Evolutionary conservation across 30 jellyfish, hydroid and myxozoan species (phyloP), one percentile per base, ranked within the genome.

Genomic region (Mastigias papua): DNA sequence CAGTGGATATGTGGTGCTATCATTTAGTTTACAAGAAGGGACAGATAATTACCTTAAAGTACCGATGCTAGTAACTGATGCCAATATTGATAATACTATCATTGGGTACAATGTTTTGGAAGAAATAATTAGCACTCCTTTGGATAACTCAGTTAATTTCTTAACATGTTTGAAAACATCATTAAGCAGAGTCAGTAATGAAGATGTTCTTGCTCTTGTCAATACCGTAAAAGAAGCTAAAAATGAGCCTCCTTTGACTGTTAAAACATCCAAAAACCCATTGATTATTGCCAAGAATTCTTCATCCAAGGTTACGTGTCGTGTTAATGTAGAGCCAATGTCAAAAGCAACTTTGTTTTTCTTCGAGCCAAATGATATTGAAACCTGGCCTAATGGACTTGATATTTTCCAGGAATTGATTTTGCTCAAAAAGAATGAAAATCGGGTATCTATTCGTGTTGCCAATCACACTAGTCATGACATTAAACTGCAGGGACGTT

Each of bases 321-420:
- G 78, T 77, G 78, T 30, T 30, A 54, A 77, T 25, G 37, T 60
- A 51, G 67, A 37, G 0, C 50, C 88, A 51, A 49, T 58, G 1
- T 58, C 66, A 37, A 13, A 0, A 60, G 67, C 64, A 21, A 77
- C 34, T 0, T 37, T 77, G 66, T 37, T 77, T 31, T 29, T 50
- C 2, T 77, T 58, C 61, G 78, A 77, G 51, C 88, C 78, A 51
- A 77, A 77, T 54, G 78, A 77, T 54, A 17, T 77, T 58, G 88
- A 77, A 51, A 77, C 88, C 64, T 77, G 88, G 78, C 88, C 88
- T 51, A 65, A 21, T 25, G 88, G 88, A 54, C 78, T 77, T 42
- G 88, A 32, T 29, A n/a, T 77, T 26, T 65, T 13, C n/a, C 88
- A 60, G 34, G 61, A 77, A 77, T 23, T 75, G 66, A 51, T 77